Conservation (phyloP, 2,888 invertebrate genomes). For the Scaptomyza polygonia region DNA sequence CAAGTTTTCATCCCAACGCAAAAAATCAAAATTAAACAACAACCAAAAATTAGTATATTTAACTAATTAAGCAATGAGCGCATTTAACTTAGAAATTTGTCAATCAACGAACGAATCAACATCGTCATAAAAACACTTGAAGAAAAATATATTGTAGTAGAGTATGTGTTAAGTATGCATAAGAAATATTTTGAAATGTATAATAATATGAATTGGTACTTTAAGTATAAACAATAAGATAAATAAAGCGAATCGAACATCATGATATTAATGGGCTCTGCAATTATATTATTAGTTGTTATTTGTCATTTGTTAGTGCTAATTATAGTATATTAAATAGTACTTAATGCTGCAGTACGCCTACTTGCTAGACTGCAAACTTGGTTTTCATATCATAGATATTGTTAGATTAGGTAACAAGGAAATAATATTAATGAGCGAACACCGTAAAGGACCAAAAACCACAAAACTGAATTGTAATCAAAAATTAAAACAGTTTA, state of each 20-base stretch:
- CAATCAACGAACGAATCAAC: too few relatives aligned
- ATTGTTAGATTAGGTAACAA: slow-evolving; percentile 1
- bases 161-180: slow-evolving; percentile 27
- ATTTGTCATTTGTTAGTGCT: slow-evolving; percentile 37
- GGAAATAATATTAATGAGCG: slow-evolving; percentile 14
- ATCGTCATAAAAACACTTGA: slow-evolving; percentile 22
- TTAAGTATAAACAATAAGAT: slow-evolving; percentile 17
- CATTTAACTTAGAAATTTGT: slow-evolving; percentile 47
- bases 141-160: slow-evolving; percentile 10
- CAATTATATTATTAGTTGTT: slow-evolving; percentile 14
- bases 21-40: slow-evolving; percentile 11
- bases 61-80: slow-evolving; percentile 52
- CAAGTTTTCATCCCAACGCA: slow-evolving; percentile 33
- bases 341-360: slow-evolving; percentile 34
- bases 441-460: slow-evolving; percentile 12
- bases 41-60: slow-evolving; percentile 20
- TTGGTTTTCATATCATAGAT: slow-evolving; percentile 15
- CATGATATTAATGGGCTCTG: slow-evolving; percentile 23
- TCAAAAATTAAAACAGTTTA: slow-evolving; percentile 16
- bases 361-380: slow-evolving; percentile 45
- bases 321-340: slow-evolving; percentile 34
- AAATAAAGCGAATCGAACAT: slow-evolving; percentile 22
- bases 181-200: slow-evolving; percentile 13
- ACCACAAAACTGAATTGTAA: slow-evolving; percentile 25
- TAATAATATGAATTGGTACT: neutral